Conservation (phyloP, 2,888 invertebrate genomes). For the Sarcophaga rosellei region DNA sequence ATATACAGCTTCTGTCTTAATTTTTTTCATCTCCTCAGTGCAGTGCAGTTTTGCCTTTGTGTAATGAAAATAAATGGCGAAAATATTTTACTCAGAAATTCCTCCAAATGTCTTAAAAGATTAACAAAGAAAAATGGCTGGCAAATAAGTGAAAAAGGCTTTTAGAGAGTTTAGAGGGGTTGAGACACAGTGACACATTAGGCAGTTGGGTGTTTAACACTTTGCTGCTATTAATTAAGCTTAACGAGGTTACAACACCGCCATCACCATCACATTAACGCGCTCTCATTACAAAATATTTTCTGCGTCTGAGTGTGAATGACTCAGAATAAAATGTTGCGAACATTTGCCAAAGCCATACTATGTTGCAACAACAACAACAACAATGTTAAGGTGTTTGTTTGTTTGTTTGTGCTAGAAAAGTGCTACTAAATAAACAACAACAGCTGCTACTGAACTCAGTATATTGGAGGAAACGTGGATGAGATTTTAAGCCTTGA, state of each 20-base stretch:
- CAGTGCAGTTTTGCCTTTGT: too few relatives aligned
- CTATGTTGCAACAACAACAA: not conserved
- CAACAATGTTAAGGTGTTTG: not conserved
- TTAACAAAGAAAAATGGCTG: not conserved
- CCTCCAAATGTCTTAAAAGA: constrained; percentile 24
- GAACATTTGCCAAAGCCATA: not conserved
- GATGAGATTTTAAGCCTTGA: constrained; percentile 54
- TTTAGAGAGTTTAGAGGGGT: not conserved
- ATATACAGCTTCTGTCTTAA: too few relatives aligned
- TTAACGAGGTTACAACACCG: constrained; percentile 81
- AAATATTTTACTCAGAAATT: not conserved
- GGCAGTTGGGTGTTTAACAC: constrained; percentile 76
- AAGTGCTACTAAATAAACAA: constrained; percentile 63
- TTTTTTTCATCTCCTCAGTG: too few relatives aligned
- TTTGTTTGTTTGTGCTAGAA: not conserved
- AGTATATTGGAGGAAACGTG: not conserved
- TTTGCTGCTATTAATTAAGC: constrained; percentile 82
- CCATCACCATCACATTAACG: constrained; percentile 73
- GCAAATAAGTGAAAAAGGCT: not conserved
- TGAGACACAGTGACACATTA: not conserved
- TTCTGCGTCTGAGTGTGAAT: not conserved
- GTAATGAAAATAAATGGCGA: not conserved
- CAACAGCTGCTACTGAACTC: constrained; percentile 63
- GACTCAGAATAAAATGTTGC: not conserved
- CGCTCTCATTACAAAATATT: not conserved